phyloP scores from a whole-genome alignment of 2,888 invertebrate genomes.

The Pterostichus madidus region DNA sequence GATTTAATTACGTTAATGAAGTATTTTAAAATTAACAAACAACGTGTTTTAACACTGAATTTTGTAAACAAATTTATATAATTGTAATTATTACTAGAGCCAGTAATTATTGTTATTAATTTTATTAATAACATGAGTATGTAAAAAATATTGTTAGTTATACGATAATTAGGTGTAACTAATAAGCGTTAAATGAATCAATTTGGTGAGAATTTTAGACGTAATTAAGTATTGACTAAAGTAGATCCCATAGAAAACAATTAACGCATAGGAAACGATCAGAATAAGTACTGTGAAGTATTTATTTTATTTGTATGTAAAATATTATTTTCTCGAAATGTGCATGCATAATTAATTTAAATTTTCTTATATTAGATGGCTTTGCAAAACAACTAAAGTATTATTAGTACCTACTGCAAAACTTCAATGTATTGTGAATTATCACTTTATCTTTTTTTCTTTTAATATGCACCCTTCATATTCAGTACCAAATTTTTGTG shows the following conservation, averaged over 20 bases:
- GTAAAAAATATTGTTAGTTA: conserved; percentile 44
- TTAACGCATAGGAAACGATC: too few relatives aligned
- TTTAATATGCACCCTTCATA: too few relatives aligned
- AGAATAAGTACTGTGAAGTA: too few relatives aligned
- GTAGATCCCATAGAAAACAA: neutral
- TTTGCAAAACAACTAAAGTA: too few relatives aligned
- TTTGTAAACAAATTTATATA: conserved; percentile 51
- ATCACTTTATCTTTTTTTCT: too few relatives aligned
- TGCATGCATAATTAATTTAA: too few relatives aligned
- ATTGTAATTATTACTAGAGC: conserved; percentile 1
- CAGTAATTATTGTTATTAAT: conserved; percentile 44
- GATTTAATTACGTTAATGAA: conserved; percentile 40
- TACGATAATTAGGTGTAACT: conserved; percentile 31
- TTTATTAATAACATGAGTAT: conserved; percentile 24
- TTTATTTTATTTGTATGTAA: too few relatives aligned
- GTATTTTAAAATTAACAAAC: conserved; percentile 33
- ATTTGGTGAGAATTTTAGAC: conserved; percentile 24
- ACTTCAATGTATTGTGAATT: too few relatives aligned
- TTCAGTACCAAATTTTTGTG: too few relatives aligned
- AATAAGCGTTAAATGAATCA: conserved; percentile 45
- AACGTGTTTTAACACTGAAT: conserved; percentile 48
- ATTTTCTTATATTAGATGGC: too few relatives aligned
- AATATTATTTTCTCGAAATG: too few relatives aligned
- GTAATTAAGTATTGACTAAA: neutral
- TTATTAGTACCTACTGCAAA: too few relatives aligned